Evolutionary conservation across 2,888 invertebrate species (phyloP).

Genomic region (Pycnomerus fuliginosus): DNA sequence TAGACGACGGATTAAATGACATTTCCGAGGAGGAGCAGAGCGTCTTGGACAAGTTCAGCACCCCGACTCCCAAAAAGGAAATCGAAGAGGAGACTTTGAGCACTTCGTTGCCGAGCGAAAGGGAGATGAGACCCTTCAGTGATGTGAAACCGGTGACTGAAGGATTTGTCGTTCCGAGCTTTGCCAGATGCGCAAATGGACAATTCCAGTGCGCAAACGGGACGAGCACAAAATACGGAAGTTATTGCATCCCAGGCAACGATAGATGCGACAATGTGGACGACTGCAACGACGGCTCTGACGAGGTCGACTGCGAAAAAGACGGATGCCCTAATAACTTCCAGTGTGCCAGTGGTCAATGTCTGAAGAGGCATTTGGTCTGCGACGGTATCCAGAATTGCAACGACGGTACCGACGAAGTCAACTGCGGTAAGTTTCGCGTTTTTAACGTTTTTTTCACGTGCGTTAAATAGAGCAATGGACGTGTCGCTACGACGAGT

Average conservation of each 20-base stretch:
- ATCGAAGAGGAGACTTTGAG: constrained; percentile 27
- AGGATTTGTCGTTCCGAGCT: constrained; percentile 44
- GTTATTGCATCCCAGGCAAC: constrained; percentile 56
- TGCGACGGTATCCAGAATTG: constrained; percentile 65
- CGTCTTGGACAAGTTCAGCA: constrained; percentile 38
- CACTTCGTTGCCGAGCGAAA: constrained; percentile 13
- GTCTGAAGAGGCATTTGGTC: constrained; percentile 60
- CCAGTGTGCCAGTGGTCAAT: constrained; percentile 61
- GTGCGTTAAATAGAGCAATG: constrained; percentile 33
- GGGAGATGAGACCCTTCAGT: constrained; percentile 17
- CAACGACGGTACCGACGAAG: constrained; percentile 62
- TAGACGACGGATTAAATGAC: constrained; percentile 34
- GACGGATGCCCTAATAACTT: constrained; percentile 62
- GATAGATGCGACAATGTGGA: constrained; percentile 60
- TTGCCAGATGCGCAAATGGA: constrained; percentile 58
- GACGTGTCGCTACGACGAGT: constrained; percentile 60
- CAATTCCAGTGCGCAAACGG: constrained; percentile 63
- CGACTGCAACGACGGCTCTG: constrained; percentile 64
- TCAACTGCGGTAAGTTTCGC: constrained; percentile 54
- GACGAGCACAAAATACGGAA: constrained; percentile 58
- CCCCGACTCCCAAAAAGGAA: constrained; percentile 19
- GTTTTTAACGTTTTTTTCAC: constrained; percentile 4
- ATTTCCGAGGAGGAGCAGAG: constrained; percentile 41
- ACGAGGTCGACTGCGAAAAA: constrained; percentile 59
- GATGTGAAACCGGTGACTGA: constrained; percentile 46